phyloP scores from a whole-genome alignment of 2,888 invertebrate genomes.

The Cinara cedri region DNA sequence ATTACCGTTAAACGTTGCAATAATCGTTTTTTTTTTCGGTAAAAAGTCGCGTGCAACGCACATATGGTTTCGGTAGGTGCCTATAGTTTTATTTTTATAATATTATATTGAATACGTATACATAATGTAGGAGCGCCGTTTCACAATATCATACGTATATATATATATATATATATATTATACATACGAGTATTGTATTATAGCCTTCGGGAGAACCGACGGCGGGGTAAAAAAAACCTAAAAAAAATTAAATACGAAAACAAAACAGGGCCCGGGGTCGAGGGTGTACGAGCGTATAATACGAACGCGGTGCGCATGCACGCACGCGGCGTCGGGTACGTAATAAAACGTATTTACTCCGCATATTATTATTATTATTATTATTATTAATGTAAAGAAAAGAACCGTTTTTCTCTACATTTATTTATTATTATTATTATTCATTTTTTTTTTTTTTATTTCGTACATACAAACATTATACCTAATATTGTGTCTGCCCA shows the following conservation, averaged over 20 bases:
- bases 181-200: not conserved
- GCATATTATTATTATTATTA: too few relatives aligned
- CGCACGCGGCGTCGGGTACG: too few relatives aligned
- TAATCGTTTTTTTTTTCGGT: conserved; percentile 26
- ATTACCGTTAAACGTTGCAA: not conserved
- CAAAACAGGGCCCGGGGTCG: conserved; percentile 12
- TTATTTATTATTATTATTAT: too few relatives aligned
- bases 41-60: conserved; percentile 37
- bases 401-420: conserved; percentile 39
- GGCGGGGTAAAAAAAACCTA: conserved; percentile 10
- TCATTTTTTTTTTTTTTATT: too few relatives aligned
- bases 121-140: too few relatives aligned
- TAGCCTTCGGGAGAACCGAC: not conserved
- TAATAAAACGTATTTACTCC: too few relatives aligned
- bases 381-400: conserved; percentile 4
- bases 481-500: too few relatives aligned
- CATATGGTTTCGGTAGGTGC: not conserved
- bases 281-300: not conserved
- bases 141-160: not conserved
- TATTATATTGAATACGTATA: too few relatives aligned
- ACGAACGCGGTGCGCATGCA: not conserved
- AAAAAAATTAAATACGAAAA: conserved; percentile 13
- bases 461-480: too few relatives aligned
- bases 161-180: not conserved
- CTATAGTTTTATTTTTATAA: too few relatives aligned